Base-by-base conservation (phyloP, 2,113 vertebrate genomes). In the Chamaea fasciata region DNA sequence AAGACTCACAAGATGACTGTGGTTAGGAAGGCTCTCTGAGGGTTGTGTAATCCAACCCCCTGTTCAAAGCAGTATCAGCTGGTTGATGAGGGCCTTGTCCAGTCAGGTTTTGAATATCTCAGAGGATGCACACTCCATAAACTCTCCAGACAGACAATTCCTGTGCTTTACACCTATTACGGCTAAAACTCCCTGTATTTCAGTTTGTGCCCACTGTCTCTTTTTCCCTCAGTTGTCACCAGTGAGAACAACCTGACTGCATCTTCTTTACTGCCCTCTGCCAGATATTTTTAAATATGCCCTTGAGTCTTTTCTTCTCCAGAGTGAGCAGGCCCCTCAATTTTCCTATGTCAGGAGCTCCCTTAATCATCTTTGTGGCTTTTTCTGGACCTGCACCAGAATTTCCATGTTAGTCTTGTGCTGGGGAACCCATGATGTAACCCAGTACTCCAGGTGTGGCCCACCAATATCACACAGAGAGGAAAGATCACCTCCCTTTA, bases 41-140 rank as follows among this genome's bases (percentile, higher is more conserved):
- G 14, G 31, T 5, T 30, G 9, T 59, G 28, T 19, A 53, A 52
- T 59, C 21, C 21, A 67, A 1, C 1, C 2, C 2, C 4, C 4
- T 59, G 30, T 62, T 65, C 63, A 80, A 91, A 89, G 15, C 19
- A 46, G 7, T 6, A 20, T 59, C 26, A 70, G 7, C 8, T 8
- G 2, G 13, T 33, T 62, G 10, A 18, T 57, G 35, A 53, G 15
- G 21, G 4, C 9, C 15, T 9, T 6, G 19, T 47, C 16, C 22
- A 55, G 44, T 15, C 15, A 62, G n/a, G 17, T 73, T 93, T 59
- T 73, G 21, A 73, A 16, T 59, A 71, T 46, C 10, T 89, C 44
- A 62, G 59, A 50, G 30, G 10, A 80, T 53, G 17, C 17, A 64
- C 13, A 64, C 10, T 60, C 31, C 35, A 33, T 21, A 89, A 52